Evolutionary conservation across 2,888 invertebrate genomes (phyloP).

Genomic region (Steromphala cineraria): DNA sequence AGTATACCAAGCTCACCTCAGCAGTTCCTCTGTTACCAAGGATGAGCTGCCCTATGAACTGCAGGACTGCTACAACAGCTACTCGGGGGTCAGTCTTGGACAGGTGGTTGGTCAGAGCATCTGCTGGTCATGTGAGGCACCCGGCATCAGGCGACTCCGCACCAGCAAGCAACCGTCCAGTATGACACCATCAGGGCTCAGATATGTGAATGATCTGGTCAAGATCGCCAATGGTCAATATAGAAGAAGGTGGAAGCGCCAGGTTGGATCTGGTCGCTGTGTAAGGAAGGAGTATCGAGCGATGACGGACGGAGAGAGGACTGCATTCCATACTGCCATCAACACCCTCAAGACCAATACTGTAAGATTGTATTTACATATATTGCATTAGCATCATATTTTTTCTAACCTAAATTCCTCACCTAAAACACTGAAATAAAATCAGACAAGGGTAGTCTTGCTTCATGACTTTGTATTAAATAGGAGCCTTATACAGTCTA

Average conservation of each 20-base stretch:
- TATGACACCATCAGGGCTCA: neutral
- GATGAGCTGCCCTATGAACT: neutral
- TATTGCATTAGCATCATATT: too few relatives aligned
- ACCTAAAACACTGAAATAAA: too few relatives aligned
- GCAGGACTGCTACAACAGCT: neutral
- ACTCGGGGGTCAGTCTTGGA: neutral
- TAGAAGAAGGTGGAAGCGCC: slow-evolving; percentile 20
- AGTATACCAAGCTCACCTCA: too few relatives aligned
- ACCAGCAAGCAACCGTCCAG: neutral
- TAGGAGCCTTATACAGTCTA: too few relatives aligned
- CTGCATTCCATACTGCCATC: slow-evolving; percentile 49
- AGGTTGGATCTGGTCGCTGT: slow-evolving; percentile 24
- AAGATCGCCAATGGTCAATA: neutral
- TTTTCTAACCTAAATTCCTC: too few relatives aligned
- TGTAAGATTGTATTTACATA: slow-evolving; percentile 40
- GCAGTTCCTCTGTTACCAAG: neutral
- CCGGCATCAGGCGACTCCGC: neutral
- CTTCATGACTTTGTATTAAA: too few relatives aligned
- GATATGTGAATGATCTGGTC: neutral
- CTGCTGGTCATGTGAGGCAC: slow-evolving; percentile 16
- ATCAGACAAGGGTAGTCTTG: too few relatives aligned
- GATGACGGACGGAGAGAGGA: slow-evolving; percentile 50
- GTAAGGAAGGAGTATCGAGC: slow-evolving; percentile 60
- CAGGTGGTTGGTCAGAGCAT: slow-evolving; percentile 18
- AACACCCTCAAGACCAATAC: slow-evolving; percentile 55